Conservation (phyloP, 2,888 invertebrate species). For the Melinaea menophilus region DNA sequence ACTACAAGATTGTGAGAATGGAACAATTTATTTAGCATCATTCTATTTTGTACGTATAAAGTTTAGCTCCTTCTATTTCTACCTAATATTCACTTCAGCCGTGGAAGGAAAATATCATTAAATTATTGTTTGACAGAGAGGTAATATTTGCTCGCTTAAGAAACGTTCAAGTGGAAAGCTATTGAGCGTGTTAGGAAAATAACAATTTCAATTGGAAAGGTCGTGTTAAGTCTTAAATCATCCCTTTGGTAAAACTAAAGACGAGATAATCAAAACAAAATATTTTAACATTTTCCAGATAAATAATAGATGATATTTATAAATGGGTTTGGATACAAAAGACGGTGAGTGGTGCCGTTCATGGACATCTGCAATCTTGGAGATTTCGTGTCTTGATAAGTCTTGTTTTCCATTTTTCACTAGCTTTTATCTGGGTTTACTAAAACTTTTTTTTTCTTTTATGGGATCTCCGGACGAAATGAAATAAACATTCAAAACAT, state of each 20-base stretch:
- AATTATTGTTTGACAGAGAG: conserved; percentile 40
- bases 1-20: conserved; percentile 3
- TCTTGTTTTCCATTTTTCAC: too few species aligned
- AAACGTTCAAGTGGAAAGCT: conserved; percentile 26
- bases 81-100: conserved; percentile 13
- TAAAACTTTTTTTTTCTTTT: too few species aligned
- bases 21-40: conserved; percentile 1
- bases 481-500: too few species aligned
- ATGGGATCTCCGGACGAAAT: too few species aligned
- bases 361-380: too few species aligned
- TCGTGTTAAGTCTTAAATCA: not conserved
- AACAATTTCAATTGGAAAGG: conserved; percentile 2
- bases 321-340: too few species aligned
- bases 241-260: not conserved
- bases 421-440: too few species aligned
- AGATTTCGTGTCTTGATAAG: too few species aligned
- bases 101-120: conserved; percentile 42
- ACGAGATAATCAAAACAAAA: not conserved
- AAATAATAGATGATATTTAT: too few species aligned
- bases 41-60: conserved; percentile 12
- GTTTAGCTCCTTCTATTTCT: conserved; percentile 1
- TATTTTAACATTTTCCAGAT: not conserved
- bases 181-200: conserved; percentile 11
- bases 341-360: too few species aligned
- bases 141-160: conserved; percentile 42